Evolutionary conservation across 1,140 invertebrate species (phyloP), one percentile per base, ranked within the genome.

Genomic region (Drosophila mayri): DNA sequence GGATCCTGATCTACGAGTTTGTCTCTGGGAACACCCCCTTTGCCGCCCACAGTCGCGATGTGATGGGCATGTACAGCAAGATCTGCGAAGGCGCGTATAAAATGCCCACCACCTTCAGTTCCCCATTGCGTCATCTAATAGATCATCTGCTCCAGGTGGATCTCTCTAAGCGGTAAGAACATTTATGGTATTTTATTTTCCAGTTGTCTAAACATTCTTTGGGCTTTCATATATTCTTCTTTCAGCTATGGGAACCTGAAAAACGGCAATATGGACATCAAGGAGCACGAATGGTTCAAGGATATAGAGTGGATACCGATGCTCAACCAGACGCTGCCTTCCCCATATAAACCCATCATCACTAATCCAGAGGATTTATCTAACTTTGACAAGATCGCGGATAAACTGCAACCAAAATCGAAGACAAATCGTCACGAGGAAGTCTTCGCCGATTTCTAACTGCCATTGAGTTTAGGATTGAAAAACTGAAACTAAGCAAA

Each of bases 31-130:
- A 95, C 82, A 95, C 96, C 0, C 98, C 98, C 1, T 99, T 99
- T 92, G 96, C 95, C 67, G 94, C 95, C 3, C 62, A 82, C 38
- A 91, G 87, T 59, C 94, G 95, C 16, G 96, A 98, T 74, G 96
- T 96, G 0, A 97, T 98, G 94, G 96, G 96, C 88, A 97, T 99
- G 38, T 99, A 99, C 93, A 97, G 98, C 90, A 96, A 95, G 91
- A 98, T 98, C 54, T 95, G 98, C 16, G 92, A 94, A 5, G 95
- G 95, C 7, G 96, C 95, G 92, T 97, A 96, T 79, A 95, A 94
- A 94, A 95, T 95, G 83, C 95, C 96, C 0, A 93, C 92, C 1
- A 94, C 94, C 57, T 97, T 97, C 65, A 94, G 94, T 6, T 81
- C 93, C 0, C 96, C 98, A 60, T 88, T 99, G 50, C 97, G 96